phyloP scores from a whole-genome alignment of 2,888 invertebrate genomes.

The Rotaria socialis region DNA sequence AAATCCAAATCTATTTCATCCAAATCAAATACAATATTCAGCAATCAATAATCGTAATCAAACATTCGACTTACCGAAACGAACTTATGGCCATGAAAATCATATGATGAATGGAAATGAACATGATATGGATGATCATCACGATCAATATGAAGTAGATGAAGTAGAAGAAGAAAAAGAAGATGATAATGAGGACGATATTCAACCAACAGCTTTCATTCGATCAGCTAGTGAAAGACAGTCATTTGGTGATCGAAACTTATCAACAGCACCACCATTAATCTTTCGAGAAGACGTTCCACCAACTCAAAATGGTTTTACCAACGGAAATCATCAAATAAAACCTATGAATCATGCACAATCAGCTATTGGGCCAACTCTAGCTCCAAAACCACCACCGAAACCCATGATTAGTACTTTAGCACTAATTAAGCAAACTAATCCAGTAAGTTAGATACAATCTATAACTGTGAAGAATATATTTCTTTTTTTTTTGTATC shows the following conservation, averaged over 20 bases:
- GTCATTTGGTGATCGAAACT: constrained; percentile 16
- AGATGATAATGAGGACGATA: background rate
- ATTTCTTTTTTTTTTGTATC: background rate
- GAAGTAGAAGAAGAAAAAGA: background rate
- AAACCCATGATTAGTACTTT: background rate
- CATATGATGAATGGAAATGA: background rate
- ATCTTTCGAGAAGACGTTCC: constrained; percentile 14
- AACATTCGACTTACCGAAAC: constrained; percentile 19
- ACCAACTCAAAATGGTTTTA: background rate
- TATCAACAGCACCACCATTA: constrained; percentile 3
- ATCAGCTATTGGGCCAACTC: background rate
- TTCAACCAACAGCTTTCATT: background rate
- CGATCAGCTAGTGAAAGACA: constrained; percentile 24
- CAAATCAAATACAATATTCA: constrained; percentile 14
- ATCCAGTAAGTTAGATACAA: background rate
- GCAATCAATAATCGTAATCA: background rate
- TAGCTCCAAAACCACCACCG: constrained; percentile 12
- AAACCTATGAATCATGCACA: constrained; percentile 25
- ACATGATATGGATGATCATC: background rate
- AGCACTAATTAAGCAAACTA: background rate
- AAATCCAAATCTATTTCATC: constrained; percentile 8
- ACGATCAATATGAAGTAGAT: background rate
- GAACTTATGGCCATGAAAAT: background rate
- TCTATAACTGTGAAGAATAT: background rate
- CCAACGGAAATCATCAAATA: background rate